A percentile compares a stretch with the other conserved stretches of the same genome.
Conservation (phyloP, 2,888 invertebrate genomes). For the Fissipunctia ypsillon region DNA sequence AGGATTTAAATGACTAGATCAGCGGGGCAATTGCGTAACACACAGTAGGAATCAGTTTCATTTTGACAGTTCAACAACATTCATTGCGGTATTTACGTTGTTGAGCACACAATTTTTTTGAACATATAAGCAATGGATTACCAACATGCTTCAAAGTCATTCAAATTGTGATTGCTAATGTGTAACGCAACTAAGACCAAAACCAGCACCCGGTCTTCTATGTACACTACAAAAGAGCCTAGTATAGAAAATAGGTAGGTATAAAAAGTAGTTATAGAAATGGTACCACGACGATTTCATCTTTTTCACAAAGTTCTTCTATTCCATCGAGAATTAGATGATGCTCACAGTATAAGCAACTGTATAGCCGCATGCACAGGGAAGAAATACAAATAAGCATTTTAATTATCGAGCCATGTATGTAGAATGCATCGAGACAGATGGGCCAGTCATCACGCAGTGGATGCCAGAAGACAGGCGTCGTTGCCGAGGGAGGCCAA, state of each 20-base stretch:
- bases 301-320: background rate
- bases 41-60: too few species aligned
- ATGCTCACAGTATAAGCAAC: background rate
- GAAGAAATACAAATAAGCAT: constrained; percentile 7
- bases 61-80: too few species aligned
- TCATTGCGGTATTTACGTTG: too few species aligned
- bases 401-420: background rate
- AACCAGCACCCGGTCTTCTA: too few species aligned
- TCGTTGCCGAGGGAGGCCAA: background rate
- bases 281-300: background rate
- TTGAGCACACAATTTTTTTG: too few species aligned
- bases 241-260: background rate
- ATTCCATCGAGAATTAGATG: background rate
- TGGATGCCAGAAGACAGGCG: background rate
- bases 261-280: background rate
- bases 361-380: constrained; percentile 22
- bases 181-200: too few species aligned
- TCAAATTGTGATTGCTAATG: too few species aligned
- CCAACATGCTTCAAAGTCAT: too few species aligned
- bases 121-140: too few species aligned
- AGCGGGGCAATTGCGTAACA: too few species aligned
- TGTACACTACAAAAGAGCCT: constrained; percentile 6
- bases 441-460: background rate
- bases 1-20: background rate
- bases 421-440: background rate